These are phyloP conservation scores for Ostrea denselamellosa DNA, from an alignment of 1,140 invertebrate genomes.

Conservation along the genomic window DNA sequence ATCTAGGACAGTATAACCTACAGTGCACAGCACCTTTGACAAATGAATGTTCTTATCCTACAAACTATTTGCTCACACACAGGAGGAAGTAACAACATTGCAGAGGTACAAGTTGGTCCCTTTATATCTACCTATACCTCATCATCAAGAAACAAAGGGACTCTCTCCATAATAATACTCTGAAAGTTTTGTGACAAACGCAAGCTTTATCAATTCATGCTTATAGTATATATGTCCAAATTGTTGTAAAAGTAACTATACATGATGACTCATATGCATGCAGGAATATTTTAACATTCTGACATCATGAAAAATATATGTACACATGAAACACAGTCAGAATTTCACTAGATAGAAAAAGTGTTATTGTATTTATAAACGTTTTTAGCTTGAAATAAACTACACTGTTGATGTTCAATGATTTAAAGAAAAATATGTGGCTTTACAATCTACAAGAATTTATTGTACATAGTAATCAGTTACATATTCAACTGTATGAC, in stretches of 20 bases:
- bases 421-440: too few relatives aligned
- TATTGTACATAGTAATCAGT: too few relatives aligned
- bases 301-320: background rate
- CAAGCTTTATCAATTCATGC: slow-evolving; percentile 24
- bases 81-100: background rate
- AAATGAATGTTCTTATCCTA: background rate
- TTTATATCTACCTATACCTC: background rate
- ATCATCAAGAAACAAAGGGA: background rate
- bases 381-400: too few relatives aligned
- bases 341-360: too few relatives aligned
- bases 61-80: background rate
- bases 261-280: background rate
- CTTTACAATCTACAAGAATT: too few relatives aligned
- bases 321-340: background rate
- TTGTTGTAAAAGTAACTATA: background rate
- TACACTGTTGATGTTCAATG: too few relatives aligned
- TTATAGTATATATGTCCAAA: background rate
- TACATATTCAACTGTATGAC: too few relatives aligned
- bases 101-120: background rate
- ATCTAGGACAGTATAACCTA: slow-evolving; percentile 29
- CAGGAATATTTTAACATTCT: background rate
- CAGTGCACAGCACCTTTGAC: slow-evolving; percentile 26
- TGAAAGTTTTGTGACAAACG: background rate
- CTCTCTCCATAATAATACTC: slow-evolving; percentile 29
- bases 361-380: too few relatives aligned